These are phyloP conservation scores for Heliconius congener DNA, from an alignment of 1,140 invertebrate genomes.

Conservation along the genomic window DNA sequence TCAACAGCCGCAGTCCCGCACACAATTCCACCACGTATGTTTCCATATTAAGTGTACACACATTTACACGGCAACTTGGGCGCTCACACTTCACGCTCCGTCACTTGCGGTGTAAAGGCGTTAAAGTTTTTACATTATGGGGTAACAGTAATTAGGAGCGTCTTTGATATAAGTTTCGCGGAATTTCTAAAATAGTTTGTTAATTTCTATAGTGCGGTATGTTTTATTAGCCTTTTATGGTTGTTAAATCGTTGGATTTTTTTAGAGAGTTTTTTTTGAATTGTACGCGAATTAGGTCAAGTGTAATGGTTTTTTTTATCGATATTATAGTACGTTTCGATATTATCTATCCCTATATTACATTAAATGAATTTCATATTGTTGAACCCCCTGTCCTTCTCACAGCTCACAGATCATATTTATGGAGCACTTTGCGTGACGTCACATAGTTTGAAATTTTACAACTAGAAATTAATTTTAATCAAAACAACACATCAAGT, in stretches of 20 bases:
- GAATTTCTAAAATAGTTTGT: slow-evolving; percentile 38
- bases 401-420: too few species aligned
- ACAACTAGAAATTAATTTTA: too few species aligned
- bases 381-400: too few species aligned
- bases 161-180: slow-evolving; percentile 44
- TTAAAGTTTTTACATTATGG: slow-evolving; percentile 72
- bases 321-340: too few species aligned
- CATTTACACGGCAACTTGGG: slow-evolving; percentile 69
- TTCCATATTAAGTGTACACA: slow-evolving; percentile 50
- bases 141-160: slow-evolving; percentile 54
- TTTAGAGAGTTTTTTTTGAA: background rate
- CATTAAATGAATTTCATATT: too few species aligned
- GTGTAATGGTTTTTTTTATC: too few species aligned
- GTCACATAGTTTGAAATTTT: too few species aligned
- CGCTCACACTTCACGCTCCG: slow-evolving; percentile 61
- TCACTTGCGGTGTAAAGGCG: slow-evolving; percentile 59
- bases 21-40: slow-evolving; percentile 41
- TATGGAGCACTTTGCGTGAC: too few species aligned
- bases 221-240: slow-evolving; percentile 13
- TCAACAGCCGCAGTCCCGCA: background rate
- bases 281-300: background rate
- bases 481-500: too few species aligned
- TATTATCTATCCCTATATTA: too few species aligned
- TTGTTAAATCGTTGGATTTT: background rate
- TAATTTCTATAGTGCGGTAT: slow-evolving; percentile 24